Evolutionary conservation across 2,888 invertebrate species (phyloP).

Genomic region (Ochropleura leucogaster): DNA sequence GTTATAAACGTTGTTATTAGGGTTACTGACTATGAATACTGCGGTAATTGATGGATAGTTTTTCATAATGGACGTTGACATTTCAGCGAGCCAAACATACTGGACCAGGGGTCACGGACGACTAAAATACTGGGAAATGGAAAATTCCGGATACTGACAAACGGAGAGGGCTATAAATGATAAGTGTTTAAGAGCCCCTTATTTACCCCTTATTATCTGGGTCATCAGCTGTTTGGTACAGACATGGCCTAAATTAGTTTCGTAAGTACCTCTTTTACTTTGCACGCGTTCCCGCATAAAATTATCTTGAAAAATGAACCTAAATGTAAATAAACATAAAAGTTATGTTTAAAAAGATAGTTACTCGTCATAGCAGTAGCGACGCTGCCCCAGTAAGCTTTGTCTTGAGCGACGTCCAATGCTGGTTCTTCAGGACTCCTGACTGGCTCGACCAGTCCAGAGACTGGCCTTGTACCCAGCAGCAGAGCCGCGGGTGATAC

Average conservation of each 20-base stretch:
- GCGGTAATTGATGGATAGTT: constrained; percentile 12
- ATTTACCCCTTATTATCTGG: constrained; percentile 13
- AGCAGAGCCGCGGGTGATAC: constrained; percentile 89
- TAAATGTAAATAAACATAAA: background rate
- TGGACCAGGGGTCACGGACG: background rate
- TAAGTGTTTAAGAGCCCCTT: background rate
- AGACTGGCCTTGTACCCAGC: constrained; percentile 90
- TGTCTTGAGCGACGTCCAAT: constrained; percentile 89
- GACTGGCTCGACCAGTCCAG: constrained; percentile 87
- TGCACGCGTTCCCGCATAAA: background rate
- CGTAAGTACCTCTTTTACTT: background rate
- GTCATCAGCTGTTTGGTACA: constrained; percentile 21
- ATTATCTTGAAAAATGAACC: background rate
- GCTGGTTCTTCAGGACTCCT: constrained; percentile 88
- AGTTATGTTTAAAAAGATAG: constrained; percentile 13
- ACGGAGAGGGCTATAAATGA: background rate
- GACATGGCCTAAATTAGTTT: background rate
- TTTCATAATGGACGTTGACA: constrained; percentile 6
- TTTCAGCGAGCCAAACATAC: constrained; percentile 22
- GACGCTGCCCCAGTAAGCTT: constrained; percentile 88
- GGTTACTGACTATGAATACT: background rate
- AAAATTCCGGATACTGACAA: background rate
- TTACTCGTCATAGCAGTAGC: constrained; percentile 85
- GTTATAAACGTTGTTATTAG: background rate
- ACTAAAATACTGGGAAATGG: background rate